phyloP scores from a whole-genome alignment of 2,113 vertebrate species.

The Mola mola region DNA sequence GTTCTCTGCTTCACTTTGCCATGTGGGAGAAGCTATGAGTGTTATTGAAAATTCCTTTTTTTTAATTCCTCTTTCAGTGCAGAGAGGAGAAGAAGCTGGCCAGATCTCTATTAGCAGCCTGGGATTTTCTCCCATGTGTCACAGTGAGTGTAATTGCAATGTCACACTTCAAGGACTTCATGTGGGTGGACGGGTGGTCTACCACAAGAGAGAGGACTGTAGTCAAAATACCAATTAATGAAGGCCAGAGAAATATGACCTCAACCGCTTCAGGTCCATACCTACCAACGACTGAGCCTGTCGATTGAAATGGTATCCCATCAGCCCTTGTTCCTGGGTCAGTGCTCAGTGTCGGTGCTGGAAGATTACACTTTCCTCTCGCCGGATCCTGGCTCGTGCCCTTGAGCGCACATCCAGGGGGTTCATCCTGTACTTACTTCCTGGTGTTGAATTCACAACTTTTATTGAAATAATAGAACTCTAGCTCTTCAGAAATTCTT shows the following conservation, averaged over 20 bases:
- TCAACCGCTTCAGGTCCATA: constrained; percentile 63
- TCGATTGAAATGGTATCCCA: constrained; percentile 78
- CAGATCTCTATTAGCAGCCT: constrained; percentile 74
- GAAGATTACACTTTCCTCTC: constrained; percentile 70
- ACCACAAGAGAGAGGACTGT: constrained; percentile 72
- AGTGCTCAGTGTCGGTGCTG: constrained; percentile 64
- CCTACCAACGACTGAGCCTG: constrained; percentile 66
- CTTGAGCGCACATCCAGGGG: constrained; percentile 63
- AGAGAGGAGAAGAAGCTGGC: constrained; percentile 39
- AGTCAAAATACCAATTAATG: constrained; percentile 83
- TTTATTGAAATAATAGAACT: constrained; percentile 49
- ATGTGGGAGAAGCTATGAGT: constrained; percentile 62
- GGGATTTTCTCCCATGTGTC: constrained; percentile 78
- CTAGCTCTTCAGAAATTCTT: constrained; percentile 48
- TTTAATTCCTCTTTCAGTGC: constrained; percentile 57
- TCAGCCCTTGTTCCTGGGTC: constrained; percentile 74
- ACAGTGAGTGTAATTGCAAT: constrained; percentile 80
- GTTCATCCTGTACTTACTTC: constrained; percentile 52
- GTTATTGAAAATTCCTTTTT: constrained; percentile 74
- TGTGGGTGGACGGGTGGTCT: constrained; percentile 70
- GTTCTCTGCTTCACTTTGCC: constrained; percentile 44
- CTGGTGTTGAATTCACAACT: constrained; percentile 53
- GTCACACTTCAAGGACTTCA: constrained; percentile 81
- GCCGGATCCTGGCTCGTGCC: constrained; percentile 56
- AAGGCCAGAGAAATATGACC: constrained; percentile 76